Evolutionary conservation across 1,140 invertebrate genomes (phyloP), one percentile per base, ranked within the genome.

Genomic region (Bombus picipes): DNA sequence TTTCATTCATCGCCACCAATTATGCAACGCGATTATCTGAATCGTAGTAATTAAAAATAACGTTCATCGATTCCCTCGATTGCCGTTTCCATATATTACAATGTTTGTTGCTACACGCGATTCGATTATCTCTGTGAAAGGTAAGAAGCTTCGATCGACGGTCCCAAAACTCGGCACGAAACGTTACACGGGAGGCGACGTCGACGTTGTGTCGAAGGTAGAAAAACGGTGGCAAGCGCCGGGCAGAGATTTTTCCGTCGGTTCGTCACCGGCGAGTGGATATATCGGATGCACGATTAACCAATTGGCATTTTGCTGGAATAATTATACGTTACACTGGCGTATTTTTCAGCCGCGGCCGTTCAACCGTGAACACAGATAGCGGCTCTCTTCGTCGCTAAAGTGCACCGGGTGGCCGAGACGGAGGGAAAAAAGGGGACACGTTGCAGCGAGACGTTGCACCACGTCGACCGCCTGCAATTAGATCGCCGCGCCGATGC

Each of bases 231-330:
- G 72, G 34, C 32, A 41, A 82, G 53, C 85, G 85, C 47, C n/a
- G 10, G 57, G 37, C 57, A 41, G 8, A 25, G 47, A 89, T 72
- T 71, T 88, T 82, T 86, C 74, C 76, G n/a, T 41, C 65, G 80
- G 74, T 62, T 66, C 82, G 83, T 84, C 83, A 80, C 65, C 77
- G 53, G 66, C 68, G 85, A 89, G 53, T 75, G 73, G 81, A 57
- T 76, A 62, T 87, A 85, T 90, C 89, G 89, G 89, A 90, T 90
- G 89, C 72, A 88, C 88, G 88, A 81, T 76, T 88, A 90, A 90
- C 86, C 86, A 90, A 90, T 90, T 90, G 89, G 86, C 83, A 90
- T 90, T 90, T 90, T 83, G 71, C 89, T 87, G 78, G 83, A 86
- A 90, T 90, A 90, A 90, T 90, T 90, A 87, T 68, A 90, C 39